phyloP scores from a whole-genome alignment of 2,888 invertebrate genomes.

The Lithophane ornitopus region DNA sequence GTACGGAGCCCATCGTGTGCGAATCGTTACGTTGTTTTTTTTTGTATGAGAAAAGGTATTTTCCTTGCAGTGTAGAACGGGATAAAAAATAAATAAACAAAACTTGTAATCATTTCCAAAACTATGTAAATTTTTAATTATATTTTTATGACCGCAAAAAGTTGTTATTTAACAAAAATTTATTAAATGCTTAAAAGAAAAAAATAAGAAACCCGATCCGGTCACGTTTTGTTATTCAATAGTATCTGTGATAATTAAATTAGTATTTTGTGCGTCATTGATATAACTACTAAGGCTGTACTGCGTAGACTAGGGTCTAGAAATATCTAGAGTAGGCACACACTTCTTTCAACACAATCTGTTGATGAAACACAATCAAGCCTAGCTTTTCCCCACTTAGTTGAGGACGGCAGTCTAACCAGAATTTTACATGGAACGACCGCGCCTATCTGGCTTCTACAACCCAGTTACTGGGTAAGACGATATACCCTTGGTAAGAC shows the following conservation, averaged over 20 bases:
- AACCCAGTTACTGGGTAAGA: no score
- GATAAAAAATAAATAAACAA: neutral
- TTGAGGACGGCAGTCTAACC: no score
- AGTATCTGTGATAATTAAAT: slow-evolving; percentile 36
- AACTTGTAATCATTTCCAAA: neutral
- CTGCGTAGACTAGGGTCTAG: neutral
- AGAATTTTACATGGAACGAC: no score
- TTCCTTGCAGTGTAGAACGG: neutral
- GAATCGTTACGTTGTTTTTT: no score
- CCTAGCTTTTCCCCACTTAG: no score
- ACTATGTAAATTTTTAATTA: slow-evolving; percentile 4
- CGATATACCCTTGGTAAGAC: no score
- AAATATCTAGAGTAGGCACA: neutral
- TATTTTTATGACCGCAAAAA: slow-evolving; percentile 41
- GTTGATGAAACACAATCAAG: neutral
- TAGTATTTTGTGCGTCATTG: slow-evolving; percentile 38
- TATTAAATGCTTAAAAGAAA: slow-evolving; percentile 1
- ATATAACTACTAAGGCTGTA: neutral
- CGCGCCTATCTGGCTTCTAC: no score
- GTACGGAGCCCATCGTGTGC: neutral
- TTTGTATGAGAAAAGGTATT: neutral
- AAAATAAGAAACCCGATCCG: slow-evolving; percentile 8
- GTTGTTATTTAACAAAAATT: slow-evolving; percentile 25
- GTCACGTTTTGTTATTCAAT: slow-evolving; percentile 45
- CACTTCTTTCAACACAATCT: neutral